Evolutionary conservation across 2,113 vertebrate species (phyloP).

Genomic region (Centropus bengalensis): DNA sequence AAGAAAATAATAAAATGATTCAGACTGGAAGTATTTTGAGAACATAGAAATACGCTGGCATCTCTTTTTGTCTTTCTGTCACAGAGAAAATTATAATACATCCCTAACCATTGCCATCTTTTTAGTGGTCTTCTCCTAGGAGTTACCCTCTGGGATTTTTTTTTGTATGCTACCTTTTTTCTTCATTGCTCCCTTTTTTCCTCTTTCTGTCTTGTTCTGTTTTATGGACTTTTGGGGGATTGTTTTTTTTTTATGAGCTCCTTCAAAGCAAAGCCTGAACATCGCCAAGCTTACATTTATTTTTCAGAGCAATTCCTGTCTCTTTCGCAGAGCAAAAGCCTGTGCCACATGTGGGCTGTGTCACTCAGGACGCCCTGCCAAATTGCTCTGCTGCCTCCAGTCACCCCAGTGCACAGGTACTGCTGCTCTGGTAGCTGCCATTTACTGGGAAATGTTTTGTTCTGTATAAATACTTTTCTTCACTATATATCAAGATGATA

Average conservation of each 20-base stretch:
- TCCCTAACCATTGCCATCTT: not conserved
- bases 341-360: fast-evolving
- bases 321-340: not conserved
- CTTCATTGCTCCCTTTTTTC: not conserved
- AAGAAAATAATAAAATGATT: not conserved
- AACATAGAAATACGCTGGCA: not conserved
- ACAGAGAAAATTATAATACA: not conserved
- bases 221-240: not conserved
- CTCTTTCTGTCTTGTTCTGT: not conserved
- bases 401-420: not conserved
- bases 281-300: not conserved
- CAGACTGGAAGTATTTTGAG: not conserved
- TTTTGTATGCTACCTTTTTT: not conserved
- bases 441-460: not conserved
- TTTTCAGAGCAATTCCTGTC: fast-evolving
- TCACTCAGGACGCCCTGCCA: not conserved
- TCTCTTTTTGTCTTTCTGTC: not conserved
- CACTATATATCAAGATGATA: not conserved
- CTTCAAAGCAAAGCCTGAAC: not conserved
- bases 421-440: not conserved
- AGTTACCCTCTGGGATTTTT: not conserved
- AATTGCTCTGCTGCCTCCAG: not conserved
- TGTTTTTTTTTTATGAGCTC: not conserved
- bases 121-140: not conserved
- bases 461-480: slow-evolving; percentile 12